Conservation (phyloP, 2,797 vertebrate species). For the Nothura maculosa region DNA sequence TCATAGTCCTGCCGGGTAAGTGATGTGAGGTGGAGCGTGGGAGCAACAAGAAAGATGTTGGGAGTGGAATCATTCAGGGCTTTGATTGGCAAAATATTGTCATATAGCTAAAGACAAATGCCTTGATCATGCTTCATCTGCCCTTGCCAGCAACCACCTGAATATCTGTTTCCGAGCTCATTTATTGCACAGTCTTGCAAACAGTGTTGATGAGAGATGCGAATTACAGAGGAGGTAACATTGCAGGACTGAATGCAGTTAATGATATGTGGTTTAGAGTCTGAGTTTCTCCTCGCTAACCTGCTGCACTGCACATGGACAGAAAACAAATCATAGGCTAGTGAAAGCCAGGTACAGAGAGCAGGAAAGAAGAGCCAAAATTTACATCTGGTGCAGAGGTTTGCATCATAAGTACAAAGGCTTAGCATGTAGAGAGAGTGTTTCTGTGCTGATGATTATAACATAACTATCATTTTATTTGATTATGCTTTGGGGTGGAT, state of each 20-base stretch:
- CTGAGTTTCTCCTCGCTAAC: background rate
- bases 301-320: background rate
- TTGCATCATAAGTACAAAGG: background rate
- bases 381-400: conserved; percentile 53
- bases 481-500: conserved; percentile 46
- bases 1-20: conserved; percentile 72
- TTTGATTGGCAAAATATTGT: conserved; percentile 1
- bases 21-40: conserved; percentile 63
- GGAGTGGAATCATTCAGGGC: background rate
- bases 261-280: background rate
- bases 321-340: conserved; percentile 11
- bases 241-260: background rate
- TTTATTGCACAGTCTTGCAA: background rate
- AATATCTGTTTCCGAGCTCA: background rate
- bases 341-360: background rate
- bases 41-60: conserved; percentile 39
- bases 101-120: background rate
- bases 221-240: background rate
- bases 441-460: conserved; percentile 57
- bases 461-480: conserved; percentile 40
- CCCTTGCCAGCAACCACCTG: background rate
- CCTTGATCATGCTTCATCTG: background rate
- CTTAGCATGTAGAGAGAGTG: background rate
- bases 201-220: background rate
- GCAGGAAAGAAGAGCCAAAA: conserved; percentile 20